Evolutionary conservation across 2,797 vertebrate species (phyloP).

Genomic region (Luscinia megarhynchos): DNA sequence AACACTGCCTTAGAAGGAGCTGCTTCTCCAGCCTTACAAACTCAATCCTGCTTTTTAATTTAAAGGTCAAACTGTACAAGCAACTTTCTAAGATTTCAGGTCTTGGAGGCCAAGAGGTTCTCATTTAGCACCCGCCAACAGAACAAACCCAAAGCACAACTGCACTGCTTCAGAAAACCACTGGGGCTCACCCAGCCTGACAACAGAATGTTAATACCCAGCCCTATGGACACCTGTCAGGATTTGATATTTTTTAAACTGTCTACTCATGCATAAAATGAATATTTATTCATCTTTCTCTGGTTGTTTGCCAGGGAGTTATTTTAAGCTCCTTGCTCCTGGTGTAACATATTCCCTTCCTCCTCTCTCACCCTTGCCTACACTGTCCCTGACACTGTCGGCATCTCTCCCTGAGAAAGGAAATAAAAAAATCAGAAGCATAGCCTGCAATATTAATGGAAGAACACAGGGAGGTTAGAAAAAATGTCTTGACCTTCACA

Average conservation of each 20-base stretch:
- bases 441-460: constrained; percentile 21
- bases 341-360: not conserved
- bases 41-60: constrained; percentile 21
- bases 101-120: not conserved
- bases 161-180: not conserved
- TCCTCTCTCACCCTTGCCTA: constrained; percentile 9
- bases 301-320: constrained; percentile 51
- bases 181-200: constrained; percentile 46
- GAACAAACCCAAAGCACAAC: constrained; percentile 10
- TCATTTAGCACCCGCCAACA: constrained; percentile 22
- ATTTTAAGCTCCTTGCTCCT: constrained; percentile 43
- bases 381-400: not conserved
- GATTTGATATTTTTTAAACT: constrained; percentile 51
- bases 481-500: constrained; percentile 52
- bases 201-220: constrained; percentile 35
- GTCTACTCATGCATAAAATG: constrained; percentile 53
- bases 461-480: constrained; percentile 38
- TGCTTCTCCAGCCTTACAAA: not conserved
- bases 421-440: not conserved
- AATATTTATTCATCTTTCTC: constrained; percentile 50
- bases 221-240: constrained; percentile 52
- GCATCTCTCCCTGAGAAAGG: not conserved
- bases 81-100: not conserved
- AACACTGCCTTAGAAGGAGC: not conserved
- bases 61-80: constrained; percentile 20